Evolutionary conservation across 37 sponge, comb jelly and placozoan species (phyloP).

Genomic region (Chondrilla cf. caribensis): DNA sequence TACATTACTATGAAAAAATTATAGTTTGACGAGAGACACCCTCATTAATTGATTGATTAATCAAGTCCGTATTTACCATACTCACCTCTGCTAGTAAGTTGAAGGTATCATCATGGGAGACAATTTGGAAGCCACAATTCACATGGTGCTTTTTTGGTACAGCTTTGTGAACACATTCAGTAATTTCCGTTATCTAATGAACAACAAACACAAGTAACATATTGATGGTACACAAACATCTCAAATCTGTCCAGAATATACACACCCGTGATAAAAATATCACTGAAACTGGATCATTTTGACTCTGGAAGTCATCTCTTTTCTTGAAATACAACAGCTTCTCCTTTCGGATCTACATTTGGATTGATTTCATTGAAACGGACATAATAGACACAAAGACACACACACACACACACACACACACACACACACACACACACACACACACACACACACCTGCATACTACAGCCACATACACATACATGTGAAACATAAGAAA

Average conservation of each 20-base stretch:
- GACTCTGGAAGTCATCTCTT: slow-evolving; percentile 51
- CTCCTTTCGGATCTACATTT: slow-evolving; percentile 48
- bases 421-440: no score
- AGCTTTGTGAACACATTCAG: slow-evolving; percentile 56
- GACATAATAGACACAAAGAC: no score
- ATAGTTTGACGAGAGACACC: no score
- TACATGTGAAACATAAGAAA: no score
- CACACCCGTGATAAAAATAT: slow-evolving; percentile 53
- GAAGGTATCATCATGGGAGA: slow-evolving; percentile 31
- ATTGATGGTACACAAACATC: not conserved
- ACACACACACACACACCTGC: no score
- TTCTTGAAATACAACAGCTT: slow-evolving; percentile 61
- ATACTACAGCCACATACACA: no score
- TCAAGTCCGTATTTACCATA: no score
- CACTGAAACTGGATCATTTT: slow-evolving; percentile 47
- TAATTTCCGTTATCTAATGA: slow-evolving; percentile 47
- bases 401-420: no score
- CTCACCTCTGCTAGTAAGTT: slow-evolving; percentile 63
- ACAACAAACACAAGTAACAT: not conserved
- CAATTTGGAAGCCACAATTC: slow-evolving; percentile 70
- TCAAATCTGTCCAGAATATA: not conserved
- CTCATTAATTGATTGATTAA: no score
- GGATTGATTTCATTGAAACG: no score
- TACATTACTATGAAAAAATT: no score
- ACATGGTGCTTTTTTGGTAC: slow-evolving; percentile 68